phyloP scores from a whole-genome alignment of 2,888 invertebrate genomes.

The Stratiomys singularior region DNA sequence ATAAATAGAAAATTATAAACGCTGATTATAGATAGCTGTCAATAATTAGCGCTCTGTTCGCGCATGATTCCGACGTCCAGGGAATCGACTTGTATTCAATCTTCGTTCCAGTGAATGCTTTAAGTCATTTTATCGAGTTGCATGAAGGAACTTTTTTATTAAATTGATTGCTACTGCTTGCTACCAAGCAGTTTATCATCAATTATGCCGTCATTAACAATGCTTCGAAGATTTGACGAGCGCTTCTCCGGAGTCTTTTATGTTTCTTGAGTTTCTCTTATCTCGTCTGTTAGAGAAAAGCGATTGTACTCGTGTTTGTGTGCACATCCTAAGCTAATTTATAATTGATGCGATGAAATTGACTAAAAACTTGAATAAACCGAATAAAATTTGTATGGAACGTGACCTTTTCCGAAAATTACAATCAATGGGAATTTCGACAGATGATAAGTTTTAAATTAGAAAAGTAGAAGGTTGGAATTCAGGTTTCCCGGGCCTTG shows the following conservation, averaged over 20 bases:
- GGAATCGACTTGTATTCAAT: not conserved
- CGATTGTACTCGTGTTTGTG: not conserved
- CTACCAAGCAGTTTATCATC: not conserved
- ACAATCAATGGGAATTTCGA: no score
- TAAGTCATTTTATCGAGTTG: not conserved
- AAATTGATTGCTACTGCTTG: constrained; percentile 2
- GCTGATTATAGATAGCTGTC: constrained; percentile 14
- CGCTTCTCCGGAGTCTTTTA: not conserved
- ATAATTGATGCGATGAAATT: not conserved
- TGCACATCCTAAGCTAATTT: not conserved
- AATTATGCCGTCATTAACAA: constrained; percentile 25
- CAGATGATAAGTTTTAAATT: no score
- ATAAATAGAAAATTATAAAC: constrained; percentile 21
- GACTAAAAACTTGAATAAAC: not conserved
- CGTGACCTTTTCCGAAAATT: no score
- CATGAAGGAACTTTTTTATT: not conserved
- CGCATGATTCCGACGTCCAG: not conserved
- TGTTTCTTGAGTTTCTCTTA: not conserved
- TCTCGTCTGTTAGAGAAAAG: not conserved
- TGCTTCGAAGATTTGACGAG: constrained; percentile 1
- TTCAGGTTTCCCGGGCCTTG: no score
- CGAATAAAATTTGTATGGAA: no score
- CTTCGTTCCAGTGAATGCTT: not conserved
- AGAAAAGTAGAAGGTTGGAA: no score
- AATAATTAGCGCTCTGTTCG: constrained; percentile 20